Base-by-base conservation (phyloP, 2,797 vertebrate genomes). In the Anas bernieri region DNA sequence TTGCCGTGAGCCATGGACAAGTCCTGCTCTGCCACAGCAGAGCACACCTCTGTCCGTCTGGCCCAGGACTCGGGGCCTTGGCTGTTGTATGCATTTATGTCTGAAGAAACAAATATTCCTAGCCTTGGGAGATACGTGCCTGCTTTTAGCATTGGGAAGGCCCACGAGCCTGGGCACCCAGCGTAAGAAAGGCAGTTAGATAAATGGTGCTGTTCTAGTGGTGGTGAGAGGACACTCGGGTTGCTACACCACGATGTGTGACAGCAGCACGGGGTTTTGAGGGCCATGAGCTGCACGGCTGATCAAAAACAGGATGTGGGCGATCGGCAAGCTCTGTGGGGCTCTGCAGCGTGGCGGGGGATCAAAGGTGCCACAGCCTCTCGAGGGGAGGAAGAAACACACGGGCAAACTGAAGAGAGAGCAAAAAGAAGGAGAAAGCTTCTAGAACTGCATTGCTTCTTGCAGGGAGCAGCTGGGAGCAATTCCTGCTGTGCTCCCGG, bases 261-360 rank as follows among this genome's bases (percentile, higher is more conserved):
- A 35, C 11, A 50, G 43, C 28, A 67, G 5, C 11, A 0, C 2
- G 50, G 48, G 22, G 30, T 1, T n/a, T 43, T 91, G 55, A 12
- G 3, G 11, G 87, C 41, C 87, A 2, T 0, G 3, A 61, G 75
- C 78, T 50, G 28, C 77, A 8, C 37, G 17, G 50, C 73, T 35
- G 80, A 7, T 63, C 72, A 70, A 92, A 97, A 97, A 97, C 97
- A 97, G 97, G 97, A 98, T 98, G 97, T 97, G 97, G 97, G 95
- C 59, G 48, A 48, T 45, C 59, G 69, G 88, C 11, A 11, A 56
- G 73, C 37, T 43, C 87, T 31, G 68, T 7, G 46, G 69, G 67
- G 81, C 31, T 5, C 67, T n/a, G 64, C 41, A 6, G 23, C 2
- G 2, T 41, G 66, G 2, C 3, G 11, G 5, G 41, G 64, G 48